Conservation (phyloP, 2,113 vertebrate species). For the Crocuta crocuta region DNA sequence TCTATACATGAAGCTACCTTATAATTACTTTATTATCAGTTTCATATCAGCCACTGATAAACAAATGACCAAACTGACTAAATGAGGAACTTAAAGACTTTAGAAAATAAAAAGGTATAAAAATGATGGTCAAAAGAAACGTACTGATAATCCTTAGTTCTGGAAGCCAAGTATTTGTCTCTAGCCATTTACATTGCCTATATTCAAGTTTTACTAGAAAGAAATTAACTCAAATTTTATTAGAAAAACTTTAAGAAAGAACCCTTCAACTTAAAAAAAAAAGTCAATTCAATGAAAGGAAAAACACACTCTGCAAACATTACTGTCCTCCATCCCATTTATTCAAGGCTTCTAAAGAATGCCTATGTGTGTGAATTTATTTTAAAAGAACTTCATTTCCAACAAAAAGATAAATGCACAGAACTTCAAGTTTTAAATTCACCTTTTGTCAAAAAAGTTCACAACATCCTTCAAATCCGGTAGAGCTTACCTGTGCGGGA, state of each 20-base stretch:
- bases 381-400: slow-evolving; percentile 44
- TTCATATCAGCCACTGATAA: slow-evolving; percentile 38
- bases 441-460: not conserved
- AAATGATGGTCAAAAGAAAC: not conserved
- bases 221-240: slow-evolving; percentile 43
- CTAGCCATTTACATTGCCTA: not conserved
- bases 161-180: slow-evolving; percentile 32
- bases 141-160: not conserved
- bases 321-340: not conserved
- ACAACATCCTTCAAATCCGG: not conserved
- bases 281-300: not conserved
- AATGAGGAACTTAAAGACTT: slow-evolving; percentile 12
- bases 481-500: slow-evolving; percentile 93
- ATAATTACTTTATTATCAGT: slow-evolving; percentile 33
- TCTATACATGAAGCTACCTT: not conserved
- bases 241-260: not conserved
- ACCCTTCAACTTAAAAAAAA: slow-evolving; percentile 33
- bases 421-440: slow-evolving; percentile 40
- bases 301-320: not conserved
- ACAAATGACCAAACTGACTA: not conserved
- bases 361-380: not conserved
- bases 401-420: slow-evolving; percentile 59
- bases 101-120: slow-evolving; percentile 15
- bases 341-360: not conserved
- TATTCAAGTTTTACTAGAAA: slow-evolving; percentile 40